Evolutionary conservation across 2,888 invertebrate species (phyloP), one percentile per base, ranked within the genome.

Genomic region (Habrosyne pyritoides): DNA sequence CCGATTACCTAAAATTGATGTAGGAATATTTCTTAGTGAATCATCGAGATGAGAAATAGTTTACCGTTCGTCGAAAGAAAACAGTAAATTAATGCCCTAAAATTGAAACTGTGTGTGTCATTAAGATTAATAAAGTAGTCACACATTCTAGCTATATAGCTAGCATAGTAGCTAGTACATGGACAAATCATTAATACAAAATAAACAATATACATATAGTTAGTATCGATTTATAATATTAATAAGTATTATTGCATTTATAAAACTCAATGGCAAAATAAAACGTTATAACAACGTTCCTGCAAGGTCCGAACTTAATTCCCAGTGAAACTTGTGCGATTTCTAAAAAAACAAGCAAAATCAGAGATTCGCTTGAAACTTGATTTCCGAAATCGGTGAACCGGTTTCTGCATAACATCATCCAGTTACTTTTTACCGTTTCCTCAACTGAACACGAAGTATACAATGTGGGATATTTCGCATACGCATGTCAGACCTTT

Each of bases 391-490:
- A 87, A 84, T 78, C 73, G 75, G 60, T 59, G 56, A 69, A 87
- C 89, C 83, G 83, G 89, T 89, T 83, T 66, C 54, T 61, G 69
- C 67, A 71, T 70, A 73, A 73, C 66, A 69, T 81, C 77, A 83
- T 82, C 84, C 86, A 84, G 87, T 88, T 89, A 86, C 73, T 83
- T 89, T 48, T 87, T 89, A 89, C 89, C 87, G 89, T 89, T 88
- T 73, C 67, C 54, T 68, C 65, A 63, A 67, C 71, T 59, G 63
- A 66, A 69, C 71, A 73, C 72, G 76, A 61, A 56, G 63, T 54
- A 60, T 67, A 58, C 58, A 60, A 57, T 60, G 61, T 60, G 67
- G 67, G 51, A 81, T 76, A 77, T 79, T 72, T 64, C 72, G 65
- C 68, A 63, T 56, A 61, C 66, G 60, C 63, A 62, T 68, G 68